Evolutionary conservation across 2,797 vertebrate species (phyloP), one percentile per base, ranked within the genome.

Genomic region (Catharus ustulatus): DNA sequence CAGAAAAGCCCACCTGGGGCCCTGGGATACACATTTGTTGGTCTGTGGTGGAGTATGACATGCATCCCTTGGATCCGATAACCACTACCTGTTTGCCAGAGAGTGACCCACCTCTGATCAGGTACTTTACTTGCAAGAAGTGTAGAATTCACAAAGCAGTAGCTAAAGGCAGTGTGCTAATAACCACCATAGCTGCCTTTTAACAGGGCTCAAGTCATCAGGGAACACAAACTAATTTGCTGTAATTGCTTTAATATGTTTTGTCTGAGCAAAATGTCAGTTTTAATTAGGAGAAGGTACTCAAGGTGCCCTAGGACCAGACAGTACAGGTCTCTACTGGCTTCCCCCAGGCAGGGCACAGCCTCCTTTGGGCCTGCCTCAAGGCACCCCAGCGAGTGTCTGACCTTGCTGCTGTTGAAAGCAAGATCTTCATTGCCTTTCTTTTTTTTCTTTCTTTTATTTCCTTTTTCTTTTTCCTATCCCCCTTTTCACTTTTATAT

Each of bases 241-340:
- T 88, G 11, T 91, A 97, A 97, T 95, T 94, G 58, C 76, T 95
- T 93, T 96, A 96, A 92, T 96, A 62, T 95, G 95, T 96, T 97
- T 97, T 74, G 73, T 95, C 92, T 90, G 83, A 95, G 64, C 36
- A 89, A 87, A 80, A 58, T 21, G 13, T 73, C 52, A 81, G 71
- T 51, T 51, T 93, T 94, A 84, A 78, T 36, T 90, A 72, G 58
- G 78, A 93, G 34, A 79, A 74, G 69, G 81, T 63, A 4, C 59
- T 48, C 4, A 1, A 83, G 22, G 67, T 77, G 61, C 55, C 46
- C 29, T 7, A 0, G 9, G 6, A 36, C 27, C 9, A 3, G 16
- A 13, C 27, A 13, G 6, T 78, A 24, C 13, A 80, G 58, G 49
- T 55, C 49, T 72, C 69, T 34, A 5, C 67, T 87, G 59, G 24